Conservation (phyloP, 1,140 invertebrate genomes). For the Polypedilum pembai region DNA sequence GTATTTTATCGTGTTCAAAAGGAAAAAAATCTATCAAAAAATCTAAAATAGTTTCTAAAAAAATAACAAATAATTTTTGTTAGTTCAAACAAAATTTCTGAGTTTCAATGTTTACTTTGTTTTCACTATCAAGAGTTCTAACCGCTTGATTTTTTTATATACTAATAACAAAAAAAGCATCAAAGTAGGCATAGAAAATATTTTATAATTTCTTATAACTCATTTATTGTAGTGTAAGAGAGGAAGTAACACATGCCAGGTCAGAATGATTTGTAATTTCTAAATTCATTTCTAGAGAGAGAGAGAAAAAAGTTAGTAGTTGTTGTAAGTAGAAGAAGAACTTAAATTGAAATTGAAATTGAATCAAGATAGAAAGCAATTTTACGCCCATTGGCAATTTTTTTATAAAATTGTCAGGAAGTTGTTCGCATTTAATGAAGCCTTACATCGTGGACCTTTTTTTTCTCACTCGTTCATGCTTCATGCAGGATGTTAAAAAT, state of each 20-base stretch:
- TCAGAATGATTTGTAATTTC: slow-evolving; percentile 9
- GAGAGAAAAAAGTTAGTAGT: background rate
- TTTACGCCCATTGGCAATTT: slow-evolving; percentile 15
- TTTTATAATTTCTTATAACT: no score
- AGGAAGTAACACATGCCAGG: slow-evolving; percentile 16
- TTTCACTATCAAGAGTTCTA: no score
- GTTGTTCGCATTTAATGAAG: background rate
- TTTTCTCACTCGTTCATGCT: background rate
- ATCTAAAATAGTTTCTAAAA: no score
- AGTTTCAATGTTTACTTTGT: no score
- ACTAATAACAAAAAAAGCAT: no score
- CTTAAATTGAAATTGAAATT: background rate
- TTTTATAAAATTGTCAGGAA: slow-evolving; percentile 15
- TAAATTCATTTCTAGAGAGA: background rate
- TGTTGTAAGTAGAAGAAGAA: background rate
- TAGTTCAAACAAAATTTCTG: no score
- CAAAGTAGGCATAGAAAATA: no score
- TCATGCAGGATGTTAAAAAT: background rate
- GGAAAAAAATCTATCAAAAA: no score
- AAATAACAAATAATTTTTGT: no score
- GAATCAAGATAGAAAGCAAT: background rate
- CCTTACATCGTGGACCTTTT: background rate
- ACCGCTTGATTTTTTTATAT: no score
- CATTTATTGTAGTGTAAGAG: background rate
- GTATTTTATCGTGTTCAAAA: no score